Conservation (phyloP, 2,797 vertebrate genomes). For the Rhynchonycteris naso region DNA sequence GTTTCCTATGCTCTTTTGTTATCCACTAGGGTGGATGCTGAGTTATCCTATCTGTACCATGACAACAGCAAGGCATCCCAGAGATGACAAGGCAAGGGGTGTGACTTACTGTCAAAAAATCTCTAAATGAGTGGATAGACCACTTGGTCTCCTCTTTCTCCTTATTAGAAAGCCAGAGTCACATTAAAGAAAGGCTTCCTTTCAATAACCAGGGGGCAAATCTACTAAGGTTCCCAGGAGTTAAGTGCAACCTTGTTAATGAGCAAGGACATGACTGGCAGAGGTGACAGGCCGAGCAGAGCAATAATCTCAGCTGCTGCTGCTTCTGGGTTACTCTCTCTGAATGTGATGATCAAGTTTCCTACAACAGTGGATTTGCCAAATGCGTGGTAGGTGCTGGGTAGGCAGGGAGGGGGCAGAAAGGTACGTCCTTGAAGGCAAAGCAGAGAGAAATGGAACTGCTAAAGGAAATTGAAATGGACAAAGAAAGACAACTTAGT, state of each 20-base stretch:
- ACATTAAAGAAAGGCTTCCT: not conserved
- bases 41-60: not conserved
- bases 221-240: not conserved
- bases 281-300: not conserved
- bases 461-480: not conserved
- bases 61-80: not conserved
- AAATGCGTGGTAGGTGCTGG: not conserved
- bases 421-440: not conserved
- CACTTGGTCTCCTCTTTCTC: not conserved
- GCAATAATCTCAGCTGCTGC: not conserved
- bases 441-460: conserved; percentile 39
- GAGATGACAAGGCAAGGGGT: not conserved
- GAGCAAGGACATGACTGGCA: not conserved
- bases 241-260: not conserved
- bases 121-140: not conserved
- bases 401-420: not conserved
- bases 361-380: not conserved
- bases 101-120: not conserved
- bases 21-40: not conserved
- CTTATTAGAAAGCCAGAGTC: conserved; percentile 9
- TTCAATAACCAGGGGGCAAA: not conserved
- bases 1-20: not conserved
- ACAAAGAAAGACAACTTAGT: not conserved
- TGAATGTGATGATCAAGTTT: not conserved
- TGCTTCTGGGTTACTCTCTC: not conserved